Conservation (phyloP, 2,888 invertebrate species). For the Hypselothyrea guttata region DNA sequence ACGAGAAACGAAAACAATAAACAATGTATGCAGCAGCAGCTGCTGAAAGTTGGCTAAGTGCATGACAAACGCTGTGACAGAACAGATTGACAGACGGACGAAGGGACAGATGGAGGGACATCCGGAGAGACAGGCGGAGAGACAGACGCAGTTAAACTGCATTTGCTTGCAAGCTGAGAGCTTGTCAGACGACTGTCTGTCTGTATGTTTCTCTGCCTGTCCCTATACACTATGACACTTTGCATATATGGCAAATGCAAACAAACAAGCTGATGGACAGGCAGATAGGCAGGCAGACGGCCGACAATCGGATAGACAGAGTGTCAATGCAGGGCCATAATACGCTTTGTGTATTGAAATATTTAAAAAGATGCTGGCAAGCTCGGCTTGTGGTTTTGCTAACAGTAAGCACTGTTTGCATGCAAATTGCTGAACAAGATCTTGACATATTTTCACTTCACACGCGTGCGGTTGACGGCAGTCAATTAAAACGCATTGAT, state of each 20-base stretch:
- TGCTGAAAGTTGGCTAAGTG: conserved; percentile 64
- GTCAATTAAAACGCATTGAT: conserved; percentile 69
- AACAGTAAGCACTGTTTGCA: conserved; percentile 32
- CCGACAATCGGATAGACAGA: conserved; percentile 23
- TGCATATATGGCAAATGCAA: conserved; percentile 29
- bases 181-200: neutral
- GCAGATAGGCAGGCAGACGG: conserved; percentile 12
- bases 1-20: too few relatives aligned
- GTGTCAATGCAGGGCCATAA: conserved; percentile 28
- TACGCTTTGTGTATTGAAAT: conserved; percentile 22
- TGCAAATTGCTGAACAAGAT: conserved; percentile 45
- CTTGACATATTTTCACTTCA: neutral
- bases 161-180: conserved; percentile 15
- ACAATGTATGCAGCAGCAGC: conserved; percentile 25
- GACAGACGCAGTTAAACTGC: conserved; percentile 27
- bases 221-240: conserved; percentile 29
- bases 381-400: conserved; percentile 4
- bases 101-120: conserved; percentile 28
- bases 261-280: conserved; percentile 29
- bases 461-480: conserved; percentile 9
- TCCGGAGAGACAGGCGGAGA: conserved; percentile 23
- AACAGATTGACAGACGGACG: conserved; percentile 47
- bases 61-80: conserved; percentile 64
- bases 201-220: conserved; percentile 16
- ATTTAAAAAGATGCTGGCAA: conserved; percentile 25